These are phyloP conservation scores for Paragorgia papillata DNA, from an alignment of 92 coral and sea anemone genomes.

Conservation along the genomic window DNA sequence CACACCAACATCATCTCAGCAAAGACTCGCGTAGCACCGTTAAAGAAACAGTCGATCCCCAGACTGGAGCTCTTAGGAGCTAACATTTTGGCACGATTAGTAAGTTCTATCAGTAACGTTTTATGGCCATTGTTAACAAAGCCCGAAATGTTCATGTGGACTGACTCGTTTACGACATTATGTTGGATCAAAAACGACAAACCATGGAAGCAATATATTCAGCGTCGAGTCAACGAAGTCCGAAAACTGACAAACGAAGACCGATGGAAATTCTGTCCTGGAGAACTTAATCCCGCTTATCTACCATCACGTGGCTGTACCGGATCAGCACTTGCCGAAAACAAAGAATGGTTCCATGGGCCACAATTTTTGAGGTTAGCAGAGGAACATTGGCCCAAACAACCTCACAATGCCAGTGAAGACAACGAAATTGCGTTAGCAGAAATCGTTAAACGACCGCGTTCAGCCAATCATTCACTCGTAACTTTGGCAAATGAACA, in stretches of 20 bases:
- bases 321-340: constrained; percentile 13
- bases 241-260: constrained; percentile 17
- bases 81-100: constrained; percentile 1
- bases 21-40: constrained; percentile 39
- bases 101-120: neutral
- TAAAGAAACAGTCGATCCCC: constrained; percentile 28
- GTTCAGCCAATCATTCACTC: too few relatives aligned
- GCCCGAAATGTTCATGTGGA: constrained; percentile 5
- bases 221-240: constrained; percentile 13
- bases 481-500: neutral
- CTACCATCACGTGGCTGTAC: constrained; percentile 32
- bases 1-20: constrained; percentile 5
- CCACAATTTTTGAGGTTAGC: neutral
- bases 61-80: constrained; percentile 44
- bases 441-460: constrained; percentile 43
- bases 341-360: constrained; percentile 9
- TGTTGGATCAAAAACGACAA: constrained; percentile 23
- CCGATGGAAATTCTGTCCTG: constrained; percentile 4
- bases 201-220: constrained; percentile 31
- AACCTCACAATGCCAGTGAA: too few relatives aligned
- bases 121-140: neutral
- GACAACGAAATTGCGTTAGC: constrained; percentile 31
- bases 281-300: neutral
- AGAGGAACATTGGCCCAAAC: neutral
- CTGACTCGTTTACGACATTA: constrained; percentile 6